Percentiles rank a stretch among this genome's conserved stretches.
Evolutionary conservation across 2,113 vertebrate species (phyloP).

Genomic region (Anthoscopus minutus): DNA sequence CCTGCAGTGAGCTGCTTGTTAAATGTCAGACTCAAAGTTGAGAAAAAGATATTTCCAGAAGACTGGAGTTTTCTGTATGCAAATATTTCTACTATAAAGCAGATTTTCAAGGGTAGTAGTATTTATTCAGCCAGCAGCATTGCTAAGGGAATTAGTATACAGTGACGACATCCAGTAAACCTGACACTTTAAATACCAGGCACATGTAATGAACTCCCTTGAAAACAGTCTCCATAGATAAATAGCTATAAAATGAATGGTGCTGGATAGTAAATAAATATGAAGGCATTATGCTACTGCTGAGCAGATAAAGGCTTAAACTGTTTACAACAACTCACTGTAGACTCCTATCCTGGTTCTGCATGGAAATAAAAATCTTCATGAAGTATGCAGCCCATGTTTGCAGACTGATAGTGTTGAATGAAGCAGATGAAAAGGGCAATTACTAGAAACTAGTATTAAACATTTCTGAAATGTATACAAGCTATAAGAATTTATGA

Average conservation of each 20-base stretch:
- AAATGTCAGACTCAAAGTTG: neutral
- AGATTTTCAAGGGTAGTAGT: neutral
- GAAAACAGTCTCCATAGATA: neutral
- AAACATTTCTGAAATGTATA: neutral
- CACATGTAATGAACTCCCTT: neutral
- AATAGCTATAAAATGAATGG: neutral
- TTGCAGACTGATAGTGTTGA: neutral
- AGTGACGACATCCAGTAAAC: neutral
- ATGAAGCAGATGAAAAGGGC: neutral
- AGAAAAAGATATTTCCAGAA: neutral
- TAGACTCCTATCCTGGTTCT: neutral
- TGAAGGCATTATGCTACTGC: rapidly evolving
- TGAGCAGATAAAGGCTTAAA: neutral
- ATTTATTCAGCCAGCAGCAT: neutral
- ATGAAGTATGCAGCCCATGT: neutral
- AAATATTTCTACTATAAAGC: neutral
- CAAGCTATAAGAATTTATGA: neutral
- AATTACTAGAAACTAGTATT: neutral
- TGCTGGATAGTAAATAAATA: conserved; percentile 2
- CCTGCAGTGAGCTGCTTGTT: neutral
- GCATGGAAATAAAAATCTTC: neutral
- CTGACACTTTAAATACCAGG: neutral
- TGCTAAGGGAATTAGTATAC: neutral
- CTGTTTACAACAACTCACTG: neutral
- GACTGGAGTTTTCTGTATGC: neutral